Conservation (phyloP, 1,140 invertebrate genomes). For the Physella acuta region DNA sequence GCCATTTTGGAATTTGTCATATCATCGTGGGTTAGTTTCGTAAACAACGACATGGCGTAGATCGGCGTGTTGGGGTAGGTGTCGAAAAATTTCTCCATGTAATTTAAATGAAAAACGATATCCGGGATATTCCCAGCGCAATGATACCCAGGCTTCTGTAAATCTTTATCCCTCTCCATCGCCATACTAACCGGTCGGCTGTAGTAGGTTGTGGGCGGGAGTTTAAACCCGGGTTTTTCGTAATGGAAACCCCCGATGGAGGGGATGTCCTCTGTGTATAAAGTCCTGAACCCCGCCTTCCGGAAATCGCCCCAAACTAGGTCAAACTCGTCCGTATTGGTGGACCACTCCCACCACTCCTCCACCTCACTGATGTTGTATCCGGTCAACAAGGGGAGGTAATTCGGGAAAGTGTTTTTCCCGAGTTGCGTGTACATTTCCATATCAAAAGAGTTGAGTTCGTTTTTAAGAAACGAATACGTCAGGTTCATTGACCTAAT, state of each 20-base stretch:
- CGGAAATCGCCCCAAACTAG: background rate
- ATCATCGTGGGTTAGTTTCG: constrained; percentile 1
- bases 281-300: constrained; percentile 1
- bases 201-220: background rate
- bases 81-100: background rate
- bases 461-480: background rate
- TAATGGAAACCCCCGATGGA: background rate
- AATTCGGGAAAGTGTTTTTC: background rate
- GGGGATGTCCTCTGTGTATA: background rate
- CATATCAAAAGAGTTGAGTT: background rate
- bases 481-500: background rate
- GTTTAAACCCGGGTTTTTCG: background rate
- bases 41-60: background rate
- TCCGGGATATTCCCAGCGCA: background rate
- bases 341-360: background rate
- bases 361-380: background rate
- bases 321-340: background rate
- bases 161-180: background rate
- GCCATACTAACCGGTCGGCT: background rate
- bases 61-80: background rate
- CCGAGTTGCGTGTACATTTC: background rate
- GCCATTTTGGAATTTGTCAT: background rate
- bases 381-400: background rate
- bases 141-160: background rate
- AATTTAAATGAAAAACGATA: background rate